Base-by-base conservation (phyloP, 37 sponge, comb jelly and placozoan genomes). In the Geodia barretti region DNA sequence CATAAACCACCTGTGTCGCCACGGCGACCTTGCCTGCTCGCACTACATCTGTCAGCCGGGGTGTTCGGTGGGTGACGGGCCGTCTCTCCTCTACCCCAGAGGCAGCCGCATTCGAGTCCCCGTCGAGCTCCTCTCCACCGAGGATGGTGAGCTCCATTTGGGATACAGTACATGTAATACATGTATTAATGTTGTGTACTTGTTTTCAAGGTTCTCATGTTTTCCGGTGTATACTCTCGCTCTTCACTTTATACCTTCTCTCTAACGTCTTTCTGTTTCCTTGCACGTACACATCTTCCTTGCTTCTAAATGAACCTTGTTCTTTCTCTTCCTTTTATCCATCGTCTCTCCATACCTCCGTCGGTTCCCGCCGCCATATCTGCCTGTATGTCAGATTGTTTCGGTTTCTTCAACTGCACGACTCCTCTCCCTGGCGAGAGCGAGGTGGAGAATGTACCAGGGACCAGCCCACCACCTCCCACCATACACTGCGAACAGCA, bases 401-500 rank as follows among this genome's bases (percentile, higher is more conserved):
- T 43, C 31, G 84, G 84, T 35, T 84, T 75, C 70, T 70, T 84
- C 76, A 84, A 84, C 60, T 84, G 84, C 62, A 63, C 74, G 1
- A 23, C 41, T 17, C 21, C 64, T 4, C 25, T 43, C 30, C 40
- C 40, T 4, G 32, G 21, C 31, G 31, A 68, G 33, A 58, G 60
- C 64, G 34, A 7, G 1, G 68, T 68, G 33, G 68, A 32, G 31
- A 20, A 29, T 3, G 19, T 28, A 29, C 19, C 68, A 30, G 68
- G 31, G 30, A 21, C 33, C 33, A 7, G 5, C 68, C 2, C 68
- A 68, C 32, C 30, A 20, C 68, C 68, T 29, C 68, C 20, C 68
- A 68, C 34, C 33, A 25, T 3, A 25, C 33, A 68, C 33, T 68
- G 68, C 31, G 68, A 68, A 30, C 20, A 68, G 20, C 30, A 68